Percentiles rank a stretch among this genome's conserved stretches.
Evolutionary conservation across 2,888 invertebrate species (phyloP).

Genomic region (Macrostomum cliftonense): DNA sequence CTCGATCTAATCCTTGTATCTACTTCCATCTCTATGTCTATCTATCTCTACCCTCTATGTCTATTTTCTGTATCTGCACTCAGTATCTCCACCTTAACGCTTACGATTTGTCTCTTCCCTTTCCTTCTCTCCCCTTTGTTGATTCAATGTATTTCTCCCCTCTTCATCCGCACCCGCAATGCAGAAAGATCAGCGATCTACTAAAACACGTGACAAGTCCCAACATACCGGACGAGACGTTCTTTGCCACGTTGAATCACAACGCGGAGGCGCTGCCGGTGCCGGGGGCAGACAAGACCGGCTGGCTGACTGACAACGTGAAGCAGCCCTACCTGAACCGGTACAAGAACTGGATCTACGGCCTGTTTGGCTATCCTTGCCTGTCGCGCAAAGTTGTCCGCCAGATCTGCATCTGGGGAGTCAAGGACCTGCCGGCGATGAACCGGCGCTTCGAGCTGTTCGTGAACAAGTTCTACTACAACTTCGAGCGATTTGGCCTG

Average conservation of each 20-base stretch:
- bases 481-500: conserved; percentile 15
- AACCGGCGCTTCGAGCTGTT: conserved; percentile 22
- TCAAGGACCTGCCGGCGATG: conserved; percentile 23
- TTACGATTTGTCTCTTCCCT: too few species aligned
- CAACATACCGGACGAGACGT: conserved; percentile 10
- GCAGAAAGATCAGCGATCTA: not conserved
- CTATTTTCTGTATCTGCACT: too few species aligned
- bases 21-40: too few species aligned
- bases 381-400: conserved; percentile 20
- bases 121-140: too few species aligned
- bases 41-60: too few species aligned
- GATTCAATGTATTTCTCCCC: too few species aligned
- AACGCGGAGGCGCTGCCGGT: not conserved
- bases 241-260: conserved; percentile 9
- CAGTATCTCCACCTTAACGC: too few species aligned
- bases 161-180: too few species aligned
- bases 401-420: conserved; percentile 25
- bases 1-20: too few species aligned
- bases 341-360: conserved; percentile 24
- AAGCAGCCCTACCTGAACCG: conserved; percentile 20
- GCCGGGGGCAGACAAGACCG: not conserved
- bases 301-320: too few species aligned
- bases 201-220: too few species aligned
- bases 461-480: conserved; percentile 27
- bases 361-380: conserved; percentile 19